Base-by-base conservation (phyloP, 2,888 invertebrate genomes). In the Limnephilus lunatus region DNA sequence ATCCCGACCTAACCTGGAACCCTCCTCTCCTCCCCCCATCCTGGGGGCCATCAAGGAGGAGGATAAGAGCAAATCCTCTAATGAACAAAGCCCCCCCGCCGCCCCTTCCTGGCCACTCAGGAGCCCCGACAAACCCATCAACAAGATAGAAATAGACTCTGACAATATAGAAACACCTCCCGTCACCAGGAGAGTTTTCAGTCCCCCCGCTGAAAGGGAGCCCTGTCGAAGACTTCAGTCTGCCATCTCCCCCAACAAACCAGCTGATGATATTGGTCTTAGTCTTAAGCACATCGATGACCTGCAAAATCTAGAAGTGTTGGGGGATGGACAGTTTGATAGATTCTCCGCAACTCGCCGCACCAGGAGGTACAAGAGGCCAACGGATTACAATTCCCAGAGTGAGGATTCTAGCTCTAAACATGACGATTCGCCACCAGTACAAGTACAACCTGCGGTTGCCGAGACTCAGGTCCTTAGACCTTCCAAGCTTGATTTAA, bases 161-260 rank as follows among this genome's bases (percentile, higher is more conserved):
- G 98, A 98, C 94, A 98, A 98, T 94, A 98, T 98, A 68, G 98
- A 98, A 96, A 98, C 98, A 2, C 98, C 98, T 32, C 98, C 98
- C 9, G 98, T 97, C 0, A 97, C 97, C 31, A 96, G 98, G 91
- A 97, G 97, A 94, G 95, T 97, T 48, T 97, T 97, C 94, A 97
- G 96, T 92, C 97, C 97, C 3, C 97, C 97, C 2, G 96, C 97
- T 80, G 97, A 97, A 85, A 96, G 96, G 94, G 97, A 96, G 94
- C 97, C 97, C 0, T 97, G 97, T 94, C 95, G 96, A 90, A 96
- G 97, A 93, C 96, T 96, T 94, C 95, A 96, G 94, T 87, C 95
- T 96, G 94, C 87, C 30, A 39, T 90, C 11, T 92, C 92, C 68
- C 32, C 90, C 30, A 92, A 89, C 83, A 93, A 93, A 85, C 95